Conservation (phyloP, 2,888 invertebrate species). For the Drosophila prolongata region DNA sequence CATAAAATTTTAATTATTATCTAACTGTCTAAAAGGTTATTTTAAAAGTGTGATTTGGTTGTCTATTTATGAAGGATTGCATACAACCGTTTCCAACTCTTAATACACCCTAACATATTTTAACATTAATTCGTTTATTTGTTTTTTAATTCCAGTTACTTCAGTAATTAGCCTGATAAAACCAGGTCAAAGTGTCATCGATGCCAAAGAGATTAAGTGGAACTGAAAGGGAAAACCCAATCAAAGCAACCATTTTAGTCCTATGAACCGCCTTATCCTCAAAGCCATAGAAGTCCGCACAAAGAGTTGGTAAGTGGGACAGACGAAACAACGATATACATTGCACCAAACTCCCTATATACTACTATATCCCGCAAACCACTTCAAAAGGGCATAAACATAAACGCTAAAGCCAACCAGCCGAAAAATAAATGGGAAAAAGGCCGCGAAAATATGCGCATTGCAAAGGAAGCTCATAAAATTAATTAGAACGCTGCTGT, state of each 20-base stretch:
- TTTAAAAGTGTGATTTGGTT: too few relatives aligned
- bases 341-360: constrained; percentile 9
- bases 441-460: constrained; percentile 25
- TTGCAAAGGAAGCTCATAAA: constrained; percentile 52
- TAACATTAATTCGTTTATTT: not conserved
- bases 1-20: too few relatives aligned
- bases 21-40: too few relatives aligned
- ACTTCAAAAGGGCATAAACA: constrained; percentile 55
- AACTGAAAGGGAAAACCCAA: constrained; percentile 25
- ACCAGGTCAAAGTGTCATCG: constrained; percentile 6
- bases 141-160: constrained; percentile 31
- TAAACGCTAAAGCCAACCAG: constrained; percentile 32
- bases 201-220: constrained; percentile 6
- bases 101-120: too few relatives aligned
- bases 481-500: constrained; percentile 65
- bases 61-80: too few relatives aligned
- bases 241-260: constrained; percentile 21
- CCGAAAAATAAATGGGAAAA: constrained; percentile 17
- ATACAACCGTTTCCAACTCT: too few relatives aligned
- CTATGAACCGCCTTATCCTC: constrained; percentile 3
- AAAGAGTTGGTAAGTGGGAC: constrained; percentile 28
- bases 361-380: constrained; percentile 41
- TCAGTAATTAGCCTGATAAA: constrained; percentile 50
- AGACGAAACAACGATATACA: constrained; percentile 29
- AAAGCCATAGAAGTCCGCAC: constrained; percentile 37